A percentile compares a stretch with the other conserved stretches of the same genome.
Evolutionary conservation across 1,140 invertebrate genomes (phyloP).

Genomic region (Galleria mellonella): DNA sequence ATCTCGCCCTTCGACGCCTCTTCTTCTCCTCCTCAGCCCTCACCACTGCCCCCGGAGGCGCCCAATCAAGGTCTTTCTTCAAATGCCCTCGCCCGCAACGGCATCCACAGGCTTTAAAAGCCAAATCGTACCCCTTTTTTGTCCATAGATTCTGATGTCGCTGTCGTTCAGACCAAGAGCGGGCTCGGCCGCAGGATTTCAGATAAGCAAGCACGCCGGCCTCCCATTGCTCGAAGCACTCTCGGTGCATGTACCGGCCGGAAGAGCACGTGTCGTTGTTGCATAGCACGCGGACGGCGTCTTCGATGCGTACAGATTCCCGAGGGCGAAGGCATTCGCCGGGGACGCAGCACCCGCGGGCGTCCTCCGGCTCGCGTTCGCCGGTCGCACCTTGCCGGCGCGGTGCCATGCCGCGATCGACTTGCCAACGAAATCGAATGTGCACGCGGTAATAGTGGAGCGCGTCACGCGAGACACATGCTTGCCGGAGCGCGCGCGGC

Average conservation of each 20-base stretch:
- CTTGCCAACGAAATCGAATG: constrained; percentile 64
- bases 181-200: constrained; percentile 90
- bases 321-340: constrained; percentile 85
- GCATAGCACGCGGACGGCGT: constrained; percentile 92
- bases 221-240: constrained; percentile 97
- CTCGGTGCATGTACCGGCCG: constrained; percentile 95
- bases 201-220: constrained; percentile 89
- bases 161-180: constrained; percentile 95
- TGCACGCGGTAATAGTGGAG: constrained; percentile 39
- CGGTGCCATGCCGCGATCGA: constrained; percentile 64
- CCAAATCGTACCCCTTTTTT: constrained; percentile 96
- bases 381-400: constrained; percentile 64
- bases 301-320: constrained; percentile 78
- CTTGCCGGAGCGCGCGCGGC: constrained; percentile 68
- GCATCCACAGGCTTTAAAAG: constrained; percentile 92
- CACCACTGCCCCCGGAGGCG: constrained; percentile 75
- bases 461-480: constrained; percentile 64
- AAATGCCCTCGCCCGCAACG: constrained; percentile 92
- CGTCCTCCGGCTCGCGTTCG: constrained; percentile 65
- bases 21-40: constrained; percentile 85
- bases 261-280: constrained; percentile 93
- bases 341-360: constrained; percentile 85
- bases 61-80: constrained; percentile 95
- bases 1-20: constrained; percentile 75
- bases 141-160: constrained; percentile 97